These are phyloP conservation scores for Ophraella communa DNA, from an alignment of 2,888 invertebrate genomes.

Conservation along the genomic window DNA sequence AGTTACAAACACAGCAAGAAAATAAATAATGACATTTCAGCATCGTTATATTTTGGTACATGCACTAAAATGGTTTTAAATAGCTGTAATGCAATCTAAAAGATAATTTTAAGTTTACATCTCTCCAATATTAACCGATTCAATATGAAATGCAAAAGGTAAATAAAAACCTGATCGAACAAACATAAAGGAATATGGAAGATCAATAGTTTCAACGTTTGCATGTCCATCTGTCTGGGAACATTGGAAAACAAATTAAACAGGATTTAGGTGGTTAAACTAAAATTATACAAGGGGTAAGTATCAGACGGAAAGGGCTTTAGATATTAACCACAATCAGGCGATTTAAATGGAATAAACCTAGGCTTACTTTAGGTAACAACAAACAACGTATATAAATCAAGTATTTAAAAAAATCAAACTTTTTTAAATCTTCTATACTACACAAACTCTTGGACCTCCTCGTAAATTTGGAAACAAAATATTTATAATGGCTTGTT, in stretches of 20 bases:
- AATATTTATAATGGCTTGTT: no score
- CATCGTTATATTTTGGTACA: no score
- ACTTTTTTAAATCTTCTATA: background rate
- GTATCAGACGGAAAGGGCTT: background rate
- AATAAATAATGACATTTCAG: no score
- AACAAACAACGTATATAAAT: background rate
- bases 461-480: no score
- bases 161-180: background rate
- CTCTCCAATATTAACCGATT: background rate
- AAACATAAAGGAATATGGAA: background rate
- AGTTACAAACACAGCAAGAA: no score
- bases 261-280: background rate
- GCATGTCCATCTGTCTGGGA: background rate
- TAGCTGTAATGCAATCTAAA: background rate
- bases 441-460: no score
- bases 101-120: background rate
- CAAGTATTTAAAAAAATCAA: background rate
- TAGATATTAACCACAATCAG: background rate
- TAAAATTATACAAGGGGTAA: background rate
- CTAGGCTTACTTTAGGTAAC: background rate
- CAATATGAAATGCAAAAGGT: background rate
- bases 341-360: background rate
- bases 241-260: background rate
- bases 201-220: background rate
- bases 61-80: no score